Percentiles rank a stretch among this genome's conserved stretches.
Conservation (phyloP, 2,888 invertebrate genomes). For the Pyrrhosoma nymphula region DNA sequence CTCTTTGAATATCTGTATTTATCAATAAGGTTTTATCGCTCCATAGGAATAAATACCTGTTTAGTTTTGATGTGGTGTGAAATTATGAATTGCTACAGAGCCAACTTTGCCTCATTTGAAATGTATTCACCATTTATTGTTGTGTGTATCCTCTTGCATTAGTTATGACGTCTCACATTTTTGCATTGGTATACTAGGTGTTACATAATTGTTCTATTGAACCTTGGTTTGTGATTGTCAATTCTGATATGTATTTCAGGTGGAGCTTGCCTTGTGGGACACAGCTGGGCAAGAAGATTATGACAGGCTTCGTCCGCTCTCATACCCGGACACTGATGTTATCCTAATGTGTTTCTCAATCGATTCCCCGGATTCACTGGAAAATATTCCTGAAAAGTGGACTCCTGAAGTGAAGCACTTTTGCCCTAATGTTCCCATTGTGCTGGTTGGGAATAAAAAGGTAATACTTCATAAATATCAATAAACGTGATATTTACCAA, state of each 20-base stretch:
- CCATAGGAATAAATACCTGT: too few relatives aligned
- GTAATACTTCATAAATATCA: slow-evolving; percentile 72
- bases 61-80: too few relatives aligned
- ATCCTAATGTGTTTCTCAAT: slow-evolving; percentile 99
- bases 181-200: too few relatives aligned
- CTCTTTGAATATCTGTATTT: too few relatives aligned
- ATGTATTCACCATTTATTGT: too few relatives aligned
- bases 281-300: slow-evolving; percentile 99
- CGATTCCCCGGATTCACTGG: slow-evolving; percentile 98
- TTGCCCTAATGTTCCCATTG: slow-evolving; percentile 99
- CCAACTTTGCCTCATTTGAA: too few relatives aligned
- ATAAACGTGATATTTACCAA: too few relatives aligned
- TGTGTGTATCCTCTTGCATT: too few relatives aligned
- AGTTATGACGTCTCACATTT: too few relatives aligned
- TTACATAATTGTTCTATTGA: too few relatives aligned
- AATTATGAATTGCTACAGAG: too few relatives aligned
- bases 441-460: slow-evolving; percentile 99
- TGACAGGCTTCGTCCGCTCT: slow-evolving; percentile 95
- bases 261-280: slow-evolving; percentile 97
- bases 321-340: slow-evolving; percentile 99
- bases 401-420: slow-evolving; percentile 99
- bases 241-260: slow-evolving; percentile 69
- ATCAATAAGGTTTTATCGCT: too few relatives aligned
- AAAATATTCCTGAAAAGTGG: slow-evolving; percentile 99
- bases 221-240: background rate